A percentile compares a stretch with the other conserved stretches of the same genome.
Conservation (phyloP, 2,113 vertebrate species). For the Elaphurus davidianus region DNA sequence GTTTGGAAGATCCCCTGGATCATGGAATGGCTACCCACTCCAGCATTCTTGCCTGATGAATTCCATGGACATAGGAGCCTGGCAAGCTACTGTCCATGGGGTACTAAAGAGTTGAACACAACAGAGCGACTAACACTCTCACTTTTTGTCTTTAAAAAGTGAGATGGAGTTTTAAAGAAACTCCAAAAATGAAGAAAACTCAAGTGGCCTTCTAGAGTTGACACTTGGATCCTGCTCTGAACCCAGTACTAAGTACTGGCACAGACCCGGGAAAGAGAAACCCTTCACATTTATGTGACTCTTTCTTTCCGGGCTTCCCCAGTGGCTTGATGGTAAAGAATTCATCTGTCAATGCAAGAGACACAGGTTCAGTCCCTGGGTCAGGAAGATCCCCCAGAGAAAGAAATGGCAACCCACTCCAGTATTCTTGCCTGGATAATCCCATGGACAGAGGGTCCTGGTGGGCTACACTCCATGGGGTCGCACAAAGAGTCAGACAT, state of each 20-base stretch:
- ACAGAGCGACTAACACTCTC: accelerated
- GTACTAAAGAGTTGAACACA: neutral
- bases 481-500: neutral
- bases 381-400: neutral
- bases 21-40: neutral
- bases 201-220: neutral
- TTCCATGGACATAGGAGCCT: neutral
- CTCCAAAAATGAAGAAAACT: neutral
- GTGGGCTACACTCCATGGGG: neutral
- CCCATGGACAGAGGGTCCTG: neutral
- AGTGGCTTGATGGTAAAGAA: neutral
- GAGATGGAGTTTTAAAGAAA: neutral
- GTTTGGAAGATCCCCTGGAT: neutral
- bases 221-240: neutral
- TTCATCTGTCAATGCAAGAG: neutral
- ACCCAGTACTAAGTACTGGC: neutral
- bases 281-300: neutral
- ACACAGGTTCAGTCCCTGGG: neutral
- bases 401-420: neutral
- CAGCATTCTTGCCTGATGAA: neutral
- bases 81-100: neutral
- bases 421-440: neutral
- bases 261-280: neutral
- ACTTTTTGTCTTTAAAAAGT: neutral
- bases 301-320: neutral